Conservation (phyloP, 2,888 invertebrate genomes). For the Himalopsyche japonica region DNA sequence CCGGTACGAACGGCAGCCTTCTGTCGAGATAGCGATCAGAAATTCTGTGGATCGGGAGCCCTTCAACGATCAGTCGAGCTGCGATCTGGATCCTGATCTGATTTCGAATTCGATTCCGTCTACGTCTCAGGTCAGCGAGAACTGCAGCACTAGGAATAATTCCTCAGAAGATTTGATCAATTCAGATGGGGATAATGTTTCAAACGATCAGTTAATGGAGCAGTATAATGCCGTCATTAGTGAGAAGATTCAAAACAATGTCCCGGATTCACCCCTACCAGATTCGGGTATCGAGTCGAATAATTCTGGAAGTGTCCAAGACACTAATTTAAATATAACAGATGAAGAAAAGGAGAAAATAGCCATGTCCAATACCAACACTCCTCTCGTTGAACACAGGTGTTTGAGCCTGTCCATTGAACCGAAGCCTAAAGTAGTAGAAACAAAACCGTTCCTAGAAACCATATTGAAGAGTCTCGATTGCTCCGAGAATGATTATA, state of each 20-base stretch:
- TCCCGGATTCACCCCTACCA: conserved; percentile 58
- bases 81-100: conserved; percentile 57
- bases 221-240: conserved; percentile 15
- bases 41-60: conserved; percentile 22
- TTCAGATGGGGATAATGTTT: conserved; percentile 18
- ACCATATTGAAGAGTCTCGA: conserved; percentile 85
- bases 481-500: conserved; percentile 92
- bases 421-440: conserved; percentile 53
- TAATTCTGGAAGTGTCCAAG: conserved; percentile 50
- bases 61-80: conserved; percentile 56
- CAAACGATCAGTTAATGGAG: conserved; percentile 19
- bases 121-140: conserved; percentile 58
- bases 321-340: conserved; percentile 76
- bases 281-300: conserved; percentile 50
- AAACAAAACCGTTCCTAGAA: conserved; percentile 81
- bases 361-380: conserved; percentile 27
- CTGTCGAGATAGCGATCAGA: conserved; percentile 9
- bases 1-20: conserved; percentile 6
- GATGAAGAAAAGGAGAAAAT: conserved; percentile 88
- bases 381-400: conserved; percentile 27
- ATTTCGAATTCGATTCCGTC: conserved; percentile 58
- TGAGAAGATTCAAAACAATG: conserved; percentile 46
- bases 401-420: conserved; percentile 43
- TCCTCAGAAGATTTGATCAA: conserved; percentile 54
- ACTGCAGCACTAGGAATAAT: conserved; percentile 56